Base-by-base conservation (phyloP, 64 coral and sea anemone genomes). In the Acropora yongei region DNA sequence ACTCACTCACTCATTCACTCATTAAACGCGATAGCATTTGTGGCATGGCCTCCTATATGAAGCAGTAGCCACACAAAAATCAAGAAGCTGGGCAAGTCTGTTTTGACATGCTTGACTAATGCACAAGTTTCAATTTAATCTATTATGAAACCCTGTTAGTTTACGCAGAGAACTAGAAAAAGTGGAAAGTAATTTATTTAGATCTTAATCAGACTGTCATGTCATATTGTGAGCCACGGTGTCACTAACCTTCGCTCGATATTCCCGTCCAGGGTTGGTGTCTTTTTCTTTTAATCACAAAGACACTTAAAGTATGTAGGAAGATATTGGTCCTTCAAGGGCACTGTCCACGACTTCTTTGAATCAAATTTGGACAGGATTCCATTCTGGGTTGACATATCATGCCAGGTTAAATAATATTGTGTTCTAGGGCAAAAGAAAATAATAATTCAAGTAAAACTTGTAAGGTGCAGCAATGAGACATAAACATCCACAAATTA, bases 341-440 rank as follows among this genome's bases (percentile, higher is more conserved):
- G 82, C 43, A 85, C 82, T 53, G 50, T 53, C 50, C 82, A 85
- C 6, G 69, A n/a, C 47, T 85, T 85, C n/a, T 85, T 85, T 1
- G 82, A 85, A 18, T 65, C 4, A 46, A 85, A 68, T n/a, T 41
- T 68, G 40, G 1, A 9, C 50, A 53, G 50, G 14, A 86, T 86
- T 6, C 83, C 83, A 48, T 17, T 71, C 47, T 73, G 83, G 63
- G 83, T 86, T 19, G 67, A 86, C 83, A 86, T 86, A 63, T 86
- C 83, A 18, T 65, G 65, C 83, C 83, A 86, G 12, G 83, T 86
- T 2, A 86, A 4, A 48, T 86, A 86, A 43, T 86, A 86, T 42
- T 86, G 81, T 84, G 40, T 40, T 5, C 17, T 75, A 75, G 19
- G 44, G 12, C 39, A 41, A 6, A 75, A 30, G 30, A 53, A 53